Conservation (phyloP, 1,140 invertebrate species). For the Brachionus paranguensis region DNA sequence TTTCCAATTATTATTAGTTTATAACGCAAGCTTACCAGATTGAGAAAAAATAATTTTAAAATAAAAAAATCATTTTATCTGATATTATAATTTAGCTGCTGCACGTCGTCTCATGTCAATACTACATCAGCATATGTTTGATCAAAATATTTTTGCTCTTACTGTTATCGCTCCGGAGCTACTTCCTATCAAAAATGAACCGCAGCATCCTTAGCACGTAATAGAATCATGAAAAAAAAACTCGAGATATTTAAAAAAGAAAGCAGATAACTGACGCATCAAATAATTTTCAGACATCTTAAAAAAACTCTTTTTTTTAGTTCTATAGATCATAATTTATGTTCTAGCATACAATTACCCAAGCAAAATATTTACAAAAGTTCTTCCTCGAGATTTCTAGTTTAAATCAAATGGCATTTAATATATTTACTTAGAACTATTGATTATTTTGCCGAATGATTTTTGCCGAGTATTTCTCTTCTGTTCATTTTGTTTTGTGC, state of each 20-base stretch:
- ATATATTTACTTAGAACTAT: not conserved
- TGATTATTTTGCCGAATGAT: not conserved
- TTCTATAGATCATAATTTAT: conserved; percentile 8
- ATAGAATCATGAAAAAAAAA: not conserved
- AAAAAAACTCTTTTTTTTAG: not conserved
- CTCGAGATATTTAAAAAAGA: not conserved
- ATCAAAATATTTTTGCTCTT: not conserved
- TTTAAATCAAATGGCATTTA: not conserved
- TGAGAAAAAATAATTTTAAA: not conserved
- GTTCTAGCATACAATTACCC: not conserved
- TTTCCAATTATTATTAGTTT: not conserved
- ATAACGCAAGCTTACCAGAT: not conserved
- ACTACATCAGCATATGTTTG: not conserved
- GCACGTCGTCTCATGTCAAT: not conserved
- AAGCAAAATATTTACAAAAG: not conserved
- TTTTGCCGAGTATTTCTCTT: not conserved
- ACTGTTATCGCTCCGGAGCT: not conserved
- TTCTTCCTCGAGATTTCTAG: not conserved
- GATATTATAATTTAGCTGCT: not conserved
- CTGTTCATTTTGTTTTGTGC: not conserved
- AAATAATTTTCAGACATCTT: not conserved
- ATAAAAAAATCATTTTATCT: not conserved
- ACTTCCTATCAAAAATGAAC: not conserved
- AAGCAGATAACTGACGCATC: not conserved
- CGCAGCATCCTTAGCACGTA: not conserved